Evolutionary conservation across 2,113 vertebrate species (phyloP).

Genomic region (Gracilinanus agilis): DNA sequence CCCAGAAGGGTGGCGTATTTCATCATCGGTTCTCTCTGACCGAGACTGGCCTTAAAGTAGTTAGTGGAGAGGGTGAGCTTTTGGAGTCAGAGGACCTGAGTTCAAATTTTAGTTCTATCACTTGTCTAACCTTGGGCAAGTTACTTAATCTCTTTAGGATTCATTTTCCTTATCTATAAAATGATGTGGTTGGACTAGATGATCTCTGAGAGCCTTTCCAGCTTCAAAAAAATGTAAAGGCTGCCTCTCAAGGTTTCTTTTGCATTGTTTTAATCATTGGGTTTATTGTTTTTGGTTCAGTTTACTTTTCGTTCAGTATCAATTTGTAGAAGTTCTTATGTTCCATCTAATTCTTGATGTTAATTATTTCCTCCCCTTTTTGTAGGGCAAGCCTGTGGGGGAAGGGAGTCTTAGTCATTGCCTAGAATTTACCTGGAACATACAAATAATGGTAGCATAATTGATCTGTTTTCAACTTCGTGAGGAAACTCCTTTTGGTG

Average conservation of each 20-base stretch:
- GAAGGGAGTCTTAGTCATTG: not conserved
- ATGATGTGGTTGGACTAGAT: not conserved
- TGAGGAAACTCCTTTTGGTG: not conserved
- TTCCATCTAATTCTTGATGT: not conserved
- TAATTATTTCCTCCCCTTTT: too few relatives aligned
- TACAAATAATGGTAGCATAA: not conserved
- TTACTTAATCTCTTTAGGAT: not conserved
- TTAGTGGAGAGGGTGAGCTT: not conserved
- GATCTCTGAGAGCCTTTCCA: not conserved
- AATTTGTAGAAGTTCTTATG: not conserved
- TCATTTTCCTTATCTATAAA: not conserved
- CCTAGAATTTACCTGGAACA: not conserved
- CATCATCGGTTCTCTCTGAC: not conserved
- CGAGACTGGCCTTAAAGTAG: not conserved
- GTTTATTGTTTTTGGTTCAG: not conserved
- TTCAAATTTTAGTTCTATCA: not conserved
- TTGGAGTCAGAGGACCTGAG: not conserved
- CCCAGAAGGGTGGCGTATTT: not conserved
- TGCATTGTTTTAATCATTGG: not conserved
- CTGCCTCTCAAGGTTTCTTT: not conserved
- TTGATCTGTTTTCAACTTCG: not conserved
- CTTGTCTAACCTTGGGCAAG: not conserved
- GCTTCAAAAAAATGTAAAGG: not conserved
- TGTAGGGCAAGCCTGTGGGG: too few relatives aligned
- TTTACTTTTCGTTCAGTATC: not conserved